Base-by-base conservation (phyloP, 2,888 invertebrate species). In the Lepidocyrtinus sp. region DNA sequence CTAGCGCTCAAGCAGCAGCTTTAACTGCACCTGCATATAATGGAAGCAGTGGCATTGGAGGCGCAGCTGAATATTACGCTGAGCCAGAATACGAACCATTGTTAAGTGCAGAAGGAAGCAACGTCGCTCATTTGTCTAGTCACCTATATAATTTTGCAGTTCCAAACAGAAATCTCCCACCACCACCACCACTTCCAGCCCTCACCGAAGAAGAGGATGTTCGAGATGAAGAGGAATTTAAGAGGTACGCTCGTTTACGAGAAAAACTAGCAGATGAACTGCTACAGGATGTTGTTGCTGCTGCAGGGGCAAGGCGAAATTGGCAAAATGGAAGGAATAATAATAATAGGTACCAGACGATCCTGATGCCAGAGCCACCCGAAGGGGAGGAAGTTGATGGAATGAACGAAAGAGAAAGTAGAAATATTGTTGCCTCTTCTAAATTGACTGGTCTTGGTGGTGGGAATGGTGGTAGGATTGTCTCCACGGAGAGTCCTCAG, bases 71-170 rank as follows among this genome's bases (percentile, higher is more conserved):
- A 50, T 82, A 82, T 55, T 82, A 82, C 36, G 63, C 71, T 7
- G 83, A 83, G 46, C 82, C 82, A 0, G 83, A 83, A 26, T 83
- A 83, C 67, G 83, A 83, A 26, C 79, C 78, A 46, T 63, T 81
- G 61, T 55, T 81, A 19, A 80, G 77, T 26, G 79, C 27, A 36
- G 76, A 76, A 7, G 75, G 75, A 19, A 76, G 71, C 45, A 71
- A 36, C 25, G 76, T 76, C 17, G 64, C 76, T 19, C 76, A 46
- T 12, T 70, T 76, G 55, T 76, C 76, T 27, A 76, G 76, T 55
- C 76, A 76, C 64, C 69, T 76, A 21, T 76, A 76, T 59, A 76
- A 76, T 17, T 76, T 76, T 59, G 76, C 76, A 36, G 76, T 76
- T 76, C 76, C 76, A n/a, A 76, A 71, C 61, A 26, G 65, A 71